Percentiles rank a stretch among this genome's conserved stretches.
phyloP scores from a whole-genome alignment of 2,113 vertebrate species.

The Tychaedon coryphoeus region DNA sequence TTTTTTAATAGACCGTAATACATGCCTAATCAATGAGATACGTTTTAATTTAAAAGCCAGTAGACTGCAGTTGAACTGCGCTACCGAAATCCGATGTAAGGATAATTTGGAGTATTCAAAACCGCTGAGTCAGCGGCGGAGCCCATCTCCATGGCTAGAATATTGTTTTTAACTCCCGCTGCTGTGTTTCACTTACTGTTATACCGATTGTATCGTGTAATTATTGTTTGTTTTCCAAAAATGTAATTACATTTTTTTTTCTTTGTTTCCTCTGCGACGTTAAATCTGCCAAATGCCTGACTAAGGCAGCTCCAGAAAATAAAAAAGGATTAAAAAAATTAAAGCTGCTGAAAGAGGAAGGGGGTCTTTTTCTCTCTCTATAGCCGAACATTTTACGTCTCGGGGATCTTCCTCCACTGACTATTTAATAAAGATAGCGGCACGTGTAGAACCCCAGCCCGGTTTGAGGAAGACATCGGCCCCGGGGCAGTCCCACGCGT shows the following conservation, averaged over 20 bases:
- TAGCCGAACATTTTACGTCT: not conserved
- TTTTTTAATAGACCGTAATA: not conserved
- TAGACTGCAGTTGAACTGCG: not conserved
- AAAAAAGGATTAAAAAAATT: not conserved
- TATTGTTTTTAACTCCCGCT: conserved; percentile 44
- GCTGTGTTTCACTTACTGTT: conserved; percentile 56
- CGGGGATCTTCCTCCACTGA: not conserved
- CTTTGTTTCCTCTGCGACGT: conserved; percentile 43
- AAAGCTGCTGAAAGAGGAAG: not conserved
- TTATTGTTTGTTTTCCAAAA: conserved; percentile 75
- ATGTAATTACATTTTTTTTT: conserved; percentile 73
- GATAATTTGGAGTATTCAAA: not conserved
- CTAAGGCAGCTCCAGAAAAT: not conserved
- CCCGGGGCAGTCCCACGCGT: not conserved
- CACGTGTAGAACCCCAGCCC: not conserved
- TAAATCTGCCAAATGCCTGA: conserved; percentile 45
- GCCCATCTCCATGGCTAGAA: not conserved
- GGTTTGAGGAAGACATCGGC: not conserved
- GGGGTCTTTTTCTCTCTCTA: not conserved
- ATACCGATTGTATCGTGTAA: conserved; percentile 64
- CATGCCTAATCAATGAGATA: conserved; percentile 2
- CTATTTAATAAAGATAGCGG: not conserved
- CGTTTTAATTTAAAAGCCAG: conserved; percentile 44
- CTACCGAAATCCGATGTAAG: not conserved
- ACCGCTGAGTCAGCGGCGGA: conserved; percentile 67